A percentile compares a stretch with the other conserved stretches of the same genome.
Conservation (phyloP, 2,888 invertebrate genomes). For the Xiphydria camelus region DNA sequence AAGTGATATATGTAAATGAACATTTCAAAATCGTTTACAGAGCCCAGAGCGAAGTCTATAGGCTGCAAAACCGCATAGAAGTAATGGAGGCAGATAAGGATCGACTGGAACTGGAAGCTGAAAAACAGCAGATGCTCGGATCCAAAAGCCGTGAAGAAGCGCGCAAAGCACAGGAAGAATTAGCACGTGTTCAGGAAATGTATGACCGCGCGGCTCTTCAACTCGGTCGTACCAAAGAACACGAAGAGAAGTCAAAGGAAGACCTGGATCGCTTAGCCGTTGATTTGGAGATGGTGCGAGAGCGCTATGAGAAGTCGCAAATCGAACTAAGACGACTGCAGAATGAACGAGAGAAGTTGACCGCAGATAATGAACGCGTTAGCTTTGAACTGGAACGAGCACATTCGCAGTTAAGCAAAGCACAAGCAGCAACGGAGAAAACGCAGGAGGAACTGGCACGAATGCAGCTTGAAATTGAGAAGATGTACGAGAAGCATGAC, state of each 20-base stretch:
- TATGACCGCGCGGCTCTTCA: slow-evolving; percentile 87
- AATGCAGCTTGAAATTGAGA: slow-evolving; percentile 84
- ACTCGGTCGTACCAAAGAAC: slow-evolving; percentile 82
- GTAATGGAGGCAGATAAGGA: slow-evolving; percentile 87
- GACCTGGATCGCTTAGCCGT: slow-evolving; percentile 76
- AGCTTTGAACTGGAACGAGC: slow-evolving; percentile 86
- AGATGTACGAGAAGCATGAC: slow-evolving; percentile 89
- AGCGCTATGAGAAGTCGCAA: slow-evolving; percentile 86
- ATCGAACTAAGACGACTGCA: slow-evolving; percentile 80
- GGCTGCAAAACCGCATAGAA: slow-evolving; percentile 86
- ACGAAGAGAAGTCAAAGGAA: slow-evolving; percentile 88
- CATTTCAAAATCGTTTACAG: slow-evolving; percentile 66
- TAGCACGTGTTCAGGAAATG: slow-evolving; percentile 83
- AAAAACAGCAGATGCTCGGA: slow-evolving; percentile 78
- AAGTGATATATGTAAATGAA: slow-evolving; percentile 1
- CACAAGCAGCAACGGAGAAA: slow-evolving; percentile 83
- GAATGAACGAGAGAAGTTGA: slow-evolving; percentile 83
- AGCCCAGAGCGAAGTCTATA: slow-evolving; percentile 86
- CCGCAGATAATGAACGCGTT: slow-evolving; percentile 81
- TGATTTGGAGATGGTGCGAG: slow-evolving; percentile 85
- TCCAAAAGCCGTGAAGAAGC: slow-evolving; percentile 84
- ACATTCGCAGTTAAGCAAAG: slow-evolving; percentile 83
- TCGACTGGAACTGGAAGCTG: slow-evolving; percentile 80
- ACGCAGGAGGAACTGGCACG: slow-evolving; percentile 87
- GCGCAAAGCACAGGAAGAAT: slow-evolving; percentile 84